These are phyloP conservation scores for Eciton burchellii DNA, from an alignment of 1,140 invertebrate genomes.

Conservation along the genomic window DNA sequence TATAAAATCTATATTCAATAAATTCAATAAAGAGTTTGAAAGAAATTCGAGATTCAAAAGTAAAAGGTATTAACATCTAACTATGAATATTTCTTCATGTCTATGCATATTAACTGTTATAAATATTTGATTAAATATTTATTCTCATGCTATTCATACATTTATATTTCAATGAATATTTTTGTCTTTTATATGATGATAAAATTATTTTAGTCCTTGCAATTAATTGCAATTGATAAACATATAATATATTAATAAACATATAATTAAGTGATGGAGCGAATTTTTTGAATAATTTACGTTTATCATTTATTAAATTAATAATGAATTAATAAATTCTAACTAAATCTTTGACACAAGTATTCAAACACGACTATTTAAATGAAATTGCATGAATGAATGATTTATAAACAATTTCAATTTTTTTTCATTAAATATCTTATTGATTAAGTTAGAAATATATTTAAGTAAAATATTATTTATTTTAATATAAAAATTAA, in stretches of 20 bases:
- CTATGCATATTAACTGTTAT: neutral
- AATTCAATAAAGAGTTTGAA: constrained; percentile 11
- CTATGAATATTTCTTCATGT: constrained; percentile 9
- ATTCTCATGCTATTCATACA: neutral
- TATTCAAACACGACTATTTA: neutral
- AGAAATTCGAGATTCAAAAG: neutral
- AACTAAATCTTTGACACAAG: neutral
- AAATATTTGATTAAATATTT: neutral
- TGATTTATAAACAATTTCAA: neutral
- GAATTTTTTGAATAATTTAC: neutral
- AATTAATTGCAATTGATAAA: neutral
- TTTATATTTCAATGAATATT: constrained; percentile 12
- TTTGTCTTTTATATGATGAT: neutral
- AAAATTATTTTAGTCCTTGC: neutral
- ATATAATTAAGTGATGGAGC: neutral
- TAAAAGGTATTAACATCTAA: neutral
- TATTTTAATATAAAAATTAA: constrained; percentile 16
- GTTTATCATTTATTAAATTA: neutral
- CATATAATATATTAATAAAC: constrained; percentile 4
- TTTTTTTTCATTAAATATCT: neutral
- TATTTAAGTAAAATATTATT: neutral
- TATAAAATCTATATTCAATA: neutral
- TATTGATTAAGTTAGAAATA: neutral
- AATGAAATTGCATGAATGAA: no score
- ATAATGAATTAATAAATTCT: constrained; percentile 9